Evolutionary conservation across 2,113 vertebrate species (phyloP), one percentile per base, ranked within the genome.

Genomic region (Lepus timidus): DNA sequence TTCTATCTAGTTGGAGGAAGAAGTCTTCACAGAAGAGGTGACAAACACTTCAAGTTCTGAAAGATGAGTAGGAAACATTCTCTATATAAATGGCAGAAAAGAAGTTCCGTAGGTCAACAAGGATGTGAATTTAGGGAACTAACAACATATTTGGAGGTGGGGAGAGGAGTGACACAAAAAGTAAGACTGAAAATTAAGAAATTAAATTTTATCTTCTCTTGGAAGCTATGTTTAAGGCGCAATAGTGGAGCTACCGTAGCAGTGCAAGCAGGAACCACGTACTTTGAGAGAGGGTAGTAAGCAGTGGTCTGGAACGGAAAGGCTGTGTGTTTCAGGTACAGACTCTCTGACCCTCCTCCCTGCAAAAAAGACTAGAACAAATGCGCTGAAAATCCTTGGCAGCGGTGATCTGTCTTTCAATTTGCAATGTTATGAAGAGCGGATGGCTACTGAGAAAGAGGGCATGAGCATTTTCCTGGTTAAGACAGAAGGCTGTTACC

Each of bases 131-230:
- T 76, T 78, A 17, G 17, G 55, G 17, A 58, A 58, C 13, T 58
- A 90, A 67, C 33, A 31, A 70, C n/a, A 25, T 64, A 44, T 86
- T 80, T 70, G 75, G 82, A 64, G 44, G 31, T 86, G n/a, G 55
- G 25, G 39, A 93, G 64, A 93, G 7, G 83, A 76, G 33, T 19
- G 36, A 75, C 27, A 78, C 81, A 39, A 91, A 90, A 82, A 90
- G 4, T 7, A 85, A 83, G 33, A 36, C 16, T 91, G n/a, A 22
- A 44, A 81, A 76, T 49, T 29, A 86, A 68, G 39, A 76, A 87
- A 61, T 33, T 78, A 70, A 62, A 90, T 82, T 93, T 85, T 76
- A 25, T 65, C 39, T 93, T 85, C 87, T 90, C 39, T 74, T 58
- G 13, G 52, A 55, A 55, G 12, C 55, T 16, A 58, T 13, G 55